Evolutionary conservation across 2,797 vertebrate species (phyloP), one percentile per base, ranked within the genome.

Genomic region (Cheirogaleus major): DNA sequence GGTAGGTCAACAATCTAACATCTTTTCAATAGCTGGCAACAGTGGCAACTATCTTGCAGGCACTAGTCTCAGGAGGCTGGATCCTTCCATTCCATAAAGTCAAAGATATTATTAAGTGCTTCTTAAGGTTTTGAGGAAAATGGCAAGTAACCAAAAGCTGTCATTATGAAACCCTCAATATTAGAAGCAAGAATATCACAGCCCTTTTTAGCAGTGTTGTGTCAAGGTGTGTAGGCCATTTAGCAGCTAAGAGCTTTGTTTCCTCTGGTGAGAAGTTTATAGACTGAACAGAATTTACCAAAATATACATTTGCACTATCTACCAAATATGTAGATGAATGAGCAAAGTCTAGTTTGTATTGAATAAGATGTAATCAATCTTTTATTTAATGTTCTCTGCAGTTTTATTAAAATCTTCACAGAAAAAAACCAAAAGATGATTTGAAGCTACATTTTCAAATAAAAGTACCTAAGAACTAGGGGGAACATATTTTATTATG

Each of bases 341-440:
- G 12, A 88, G 23, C 4, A 57, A 92, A 48, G n/a, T 85, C 50
- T 87, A 48, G 22, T 84, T 85, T 93, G 25, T 67, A 55, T 92
- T 94, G 65, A 45, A 76, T 35, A 89, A 88, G 38, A 48, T 35
- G 93, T 17, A 80, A 50, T 14, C 27, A 59, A 80, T 20, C 18
- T 89, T 91, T 92, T 38, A 32, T 61, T 38, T 67, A 61, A 84
- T 63, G 6, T 95, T 89, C 61, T 65, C 23, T 87, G 27, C 3
- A 82, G 23, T 83, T 93, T 82, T 79, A 84, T 59, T 95, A 81
- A 95, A 82, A 73, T 84, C 50, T 76, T 90, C 18, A 55, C n/a
- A 61, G 23, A 82, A 86, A 32, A 30, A 12, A 48, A 10, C 22
- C 22, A 57, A 27, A 61, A 55, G 14, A 73, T 57, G 12, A 72